phyloP scores from a whole-genome alignment of 2,888 invertebrate genomes.

The Pyrochroa serraticornis region DNA sequence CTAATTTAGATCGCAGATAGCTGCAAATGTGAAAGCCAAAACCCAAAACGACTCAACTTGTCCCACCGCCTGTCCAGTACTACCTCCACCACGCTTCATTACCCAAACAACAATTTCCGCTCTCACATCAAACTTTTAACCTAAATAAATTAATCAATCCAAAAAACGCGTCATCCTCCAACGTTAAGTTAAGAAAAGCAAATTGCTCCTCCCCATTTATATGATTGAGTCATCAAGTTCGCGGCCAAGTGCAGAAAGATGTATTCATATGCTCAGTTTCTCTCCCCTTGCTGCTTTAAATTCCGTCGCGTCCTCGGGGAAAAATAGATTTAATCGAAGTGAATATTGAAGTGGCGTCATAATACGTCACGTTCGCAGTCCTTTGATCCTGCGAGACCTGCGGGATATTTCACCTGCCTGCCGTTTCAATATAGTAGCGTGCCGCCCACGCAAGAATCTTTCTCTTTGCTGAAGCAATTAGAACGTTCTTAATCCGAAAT shows the following conservation, averaged over 20 bases:
- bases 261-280: conserved; percentile 19
- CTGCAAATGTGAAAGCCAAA: conserved; percentile 17
- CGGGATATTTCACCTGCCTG: conserved; percentile 39
- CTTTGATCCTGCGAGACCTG: conserved; percentile 46
- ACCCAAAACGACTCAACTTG: conserved; percentile 13
- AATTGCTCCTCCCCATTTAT: conserved; percentile 17
- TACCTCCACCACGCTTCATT: neutral
- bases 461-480: too few species aligned
- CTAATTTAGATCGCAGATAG: conserved; percentile 23
- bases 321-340: conserved; percentile 52
- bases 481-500: too few species aligned
- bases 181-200: neutral
- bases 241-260: conserved; percentile 20
- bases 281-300: conserved; percentile 37
- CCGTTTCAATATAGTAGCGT: neutral
- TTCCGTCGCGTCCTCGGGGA: conserved; percentile 44
- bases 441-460: too few species aligned
- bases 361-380: conserved; percentile 48
- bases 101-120: neutral
- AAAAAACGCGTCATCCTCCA: too few species aligned
- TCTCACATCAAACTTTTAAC: too few species aligned
- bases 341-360: conserved; percentile 49
- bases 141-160: too few species aligned
- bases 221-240: conserved; percentile 21
- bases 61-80: conserved; percentile 9